Conservation (phyloP, 2,888 invertebrate genomes). For the Nowickia ferox region DNA sequence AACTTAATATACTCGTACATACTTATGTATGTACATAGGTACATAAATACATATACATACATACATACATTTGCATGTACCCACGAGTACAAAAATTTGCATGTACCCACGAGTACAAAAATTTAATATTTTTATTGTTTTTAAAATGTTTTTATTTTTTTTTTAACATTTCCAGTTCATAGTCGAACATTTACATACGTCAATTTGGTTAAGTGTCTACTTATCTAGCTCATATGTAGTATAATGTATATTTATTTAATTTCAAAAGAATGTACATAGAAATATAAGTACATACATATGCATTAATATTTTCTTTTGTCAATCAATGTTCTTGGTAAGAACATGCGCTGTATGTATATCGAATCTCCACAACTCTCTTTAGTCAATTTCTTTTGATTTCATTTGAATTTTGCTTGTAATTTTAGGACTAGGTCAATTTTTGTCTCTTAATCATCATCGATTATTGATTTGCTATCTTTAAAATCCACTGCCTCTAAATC, state of each 20-base stretch:
- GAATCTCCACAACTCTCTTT: constrained; percentile 6
- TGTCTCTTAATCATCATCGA: not conserved
- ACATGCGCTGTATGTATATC: constrained; percentile 57
- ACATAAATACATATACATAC: not conserved
- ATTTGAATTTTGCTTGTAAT: not conserved
- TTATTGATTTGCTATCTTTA: constrained; percentile 49
- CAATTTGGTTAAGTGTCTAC: constrained; percentile 6
- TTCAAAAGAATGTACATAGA: not conserved
- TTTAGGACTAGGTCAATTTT: constrained; percentile 67
- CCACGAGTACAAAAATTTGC: not conserved
- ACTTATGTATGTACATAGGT: not conserved
- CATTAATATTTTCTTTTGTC: constrained; percentile 1
- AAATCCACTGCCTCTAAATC: not conserved
- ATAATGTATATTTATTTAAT: not conserved
- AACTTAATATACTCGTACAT: not conserved
- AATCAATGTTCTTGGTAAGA: not conserved
- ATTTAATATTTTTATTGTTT: constrained; percentile 5
- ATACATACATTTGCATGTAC: not conserved
- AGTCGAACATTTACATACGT: not conserved
- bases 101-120: not conserved
- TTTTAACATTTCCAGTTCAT: constrained; percentile 14
- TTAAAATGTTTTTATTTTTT: not conserved
- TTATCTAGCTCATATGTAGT: constrained; percentile 27
- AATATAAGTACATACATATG: not conserved
- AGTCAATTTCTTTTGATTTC: constrained; percentile 7